Percentiles rank a stretch among this genome's conserved stretches.
Conservation (phyloP, 2,888 invertebrate species). For the Drosophila kambysellisi region DNA sequence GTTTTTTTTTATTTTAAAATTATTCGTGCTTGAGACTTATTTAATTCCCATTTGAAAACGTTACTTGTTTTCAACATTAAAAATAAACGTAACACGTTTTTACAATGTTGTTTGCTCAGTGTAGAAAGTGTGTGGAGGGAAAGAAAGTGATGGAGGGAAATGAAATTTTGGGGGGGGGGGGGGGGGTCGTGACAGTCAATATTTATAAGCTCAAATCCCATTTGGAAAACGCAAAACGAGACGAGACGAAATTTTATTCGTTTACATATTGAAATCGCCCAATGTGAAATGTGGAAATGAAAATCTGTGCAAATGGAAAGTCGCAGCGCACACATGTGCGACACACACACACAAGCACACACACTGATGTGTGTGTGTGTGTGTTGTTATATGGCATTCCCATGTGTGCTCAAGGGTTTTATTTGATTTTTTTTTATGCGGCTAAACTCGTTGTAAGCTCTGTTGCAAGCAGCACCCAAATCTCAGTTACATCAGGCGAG, state of each 20-base stretch:
- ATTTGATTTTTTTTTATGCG: conserved; percentile 34
- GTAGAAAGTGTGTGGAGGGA: neutral
- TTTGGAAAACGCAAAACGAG: conserved; percentile 51
- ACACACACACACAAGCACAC: conserved; percentile 5
- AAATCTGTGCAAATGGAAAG: conserved; percentile 76
- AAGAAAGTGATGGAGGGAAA: neutral
- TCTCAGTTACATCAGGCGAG: conserved; percentile 58
- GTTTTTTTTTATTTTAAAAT: neutral
- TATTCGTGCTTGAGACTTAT: neutral
- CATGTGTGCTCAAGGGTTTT: conserved; percentile 71
- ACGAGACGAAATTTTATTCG: conserved; percentile 67
- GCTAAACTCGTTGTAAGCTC: conserved; percentile 65
- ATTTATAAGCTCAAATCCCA: conserved; percentile 75
- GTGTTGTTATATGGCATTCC: conserved; percentile 44
- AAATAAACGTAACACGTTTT: neutral
- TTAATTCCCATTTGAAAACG: neutral
- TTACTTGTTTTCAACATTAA: neutral
- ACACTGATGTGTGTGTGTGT: conserved; percentile 10
- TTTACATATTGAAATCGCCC: conserved; percentile 72
- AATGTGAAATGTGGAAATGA: conserved; percentile 74
- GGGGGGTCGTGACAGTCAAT: conserved; percentile 37
- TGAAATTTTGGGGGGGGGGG: neutral
- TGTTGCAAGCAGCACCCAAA: conserved; percentile 47
- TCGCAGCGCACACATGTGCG: conserved; percentile 48
- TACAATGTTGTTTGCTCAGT: neutral